Conservation (phyloP, 2,888 invertebrate genomes). For the Nomada hirtipes region DNA sequence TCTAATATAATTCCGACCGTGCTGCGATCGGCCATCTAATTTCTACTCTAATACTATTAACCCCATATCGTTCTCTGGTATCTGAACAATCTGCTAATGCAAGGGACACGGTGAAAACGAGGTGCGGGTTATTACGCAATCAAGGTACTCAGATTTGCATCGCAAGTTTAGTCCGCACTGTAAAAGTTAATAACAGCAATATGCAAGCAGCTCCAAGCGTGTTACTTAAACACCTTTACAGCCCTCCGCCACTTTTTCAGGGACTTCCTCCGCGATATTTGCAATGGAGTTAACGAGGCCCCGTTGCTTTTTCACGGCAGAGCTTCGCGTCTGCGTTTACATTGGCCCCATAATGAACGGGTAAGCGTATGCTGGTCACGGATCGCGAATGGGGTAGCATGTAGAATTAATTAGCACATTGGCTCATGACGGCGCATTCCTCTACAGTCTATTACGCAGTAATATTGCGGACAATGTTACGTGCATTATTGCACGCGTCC, state of each 20-base stretch:
- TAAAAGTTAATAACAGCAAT: constrained; percentile 15
- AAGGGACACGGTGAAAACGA: no score
- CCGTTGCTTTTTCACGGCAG: not conserved
- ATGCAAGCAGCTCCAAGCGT: not conserved
- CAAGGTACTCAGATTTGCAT: not conserved
- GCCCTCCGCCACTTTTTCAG: not conserved
- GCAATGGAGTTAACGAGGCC: not conserved
- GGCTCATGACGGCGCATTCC: constrained; percentile 46
- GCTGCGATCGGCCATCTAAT: no score
- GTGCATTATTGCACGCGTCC: not conserved
- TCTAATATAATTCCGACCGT: no score
- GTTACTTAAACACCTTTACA: not conserved
- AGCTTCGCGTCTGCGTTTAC: constrained; percentile 7
- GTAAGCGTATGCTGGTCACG: constrained; percentile 52
- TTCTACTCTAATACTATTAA: no score
- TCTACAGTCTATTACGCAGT: constrained; percentile 36
- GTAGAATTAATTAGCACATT: constrained; percentile 59
- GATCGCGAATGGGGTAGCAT: constrained; percentile 28
- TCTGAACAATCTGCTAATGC: no score
- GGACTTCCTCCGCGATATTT: not conserved
- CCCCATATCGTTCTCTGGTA: no score
- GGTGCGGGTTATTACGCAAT: no score
- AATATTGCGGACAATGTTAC: constrained; percentile 30
- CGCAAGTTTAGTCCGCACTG: not conserved
- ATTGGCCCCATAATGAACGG: constrained; percentile 29